phyloP scores from a whole-genome alignment of 2,113 vertebrate species.

The Gnathonemus echidnorhynchus region DNA sequence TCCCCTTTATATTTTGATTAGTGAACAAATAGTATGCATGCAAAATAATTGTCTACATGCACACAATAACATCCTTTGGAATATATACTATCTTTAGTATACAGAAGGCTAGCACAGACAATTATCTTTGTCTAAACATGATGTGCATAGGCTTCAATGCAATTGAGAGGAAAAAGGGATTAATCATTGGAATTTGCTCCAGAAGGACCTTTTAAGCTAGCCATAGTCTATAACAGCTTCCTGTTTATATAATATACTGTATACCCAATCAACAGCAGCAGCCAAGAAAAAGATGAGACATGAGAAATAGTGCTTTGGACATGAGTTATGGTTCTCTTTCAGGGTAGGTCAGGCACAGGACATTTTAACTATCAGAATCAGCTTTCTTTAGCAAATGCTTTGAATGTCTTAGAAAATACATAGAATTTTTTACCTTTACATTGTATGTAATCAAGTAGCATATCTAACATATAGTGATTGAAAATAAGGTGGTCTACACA shows the following conservation, averaged over 20 bases:
- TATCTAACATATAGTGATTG: not conserved
- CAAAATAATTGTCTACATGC: slow-evolving; percentile 25
- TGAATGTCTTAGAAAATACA: not conserved
- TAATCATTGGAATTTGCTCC: not conserved
- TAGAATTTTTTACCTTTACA: not conserved
- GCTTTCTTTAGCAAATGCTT: not conserved
- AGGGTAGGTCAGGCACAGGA: not conserved
- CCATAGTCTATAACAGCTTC: not conserved
- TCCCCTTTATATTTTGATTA: slow-evolving; percentile 24
- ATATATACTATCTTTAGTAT: slow-evolving; percentile 9
- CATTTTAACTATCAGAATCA: not conserved
- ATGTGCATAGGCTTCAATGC: not conserved
- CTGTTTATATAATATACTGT: not conserved
- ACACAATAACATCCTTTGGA: not conserved
- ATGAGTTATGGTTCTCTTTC: not conserved
- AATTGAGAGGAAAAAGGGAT: not conserved
- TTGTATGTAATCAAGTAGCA: not conserved
- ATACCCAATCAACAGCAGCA: not conserved
- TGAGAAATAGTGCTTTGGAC: not conserved
- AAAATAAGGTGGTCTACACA: not conserved
- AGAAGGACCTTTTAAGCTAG: not conserved
- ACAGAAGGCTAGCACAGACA: slow-evolving; percentile 8
- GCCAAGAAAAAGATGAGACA: not conserved
- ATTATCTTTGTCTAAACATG: not conserved
- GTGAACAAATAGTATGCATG: slow-evolving; percentile 35